phyloP scores from a whole-genome alignment of 2,888 invertebrate genomes.

The Mythimna impura region DNA sequence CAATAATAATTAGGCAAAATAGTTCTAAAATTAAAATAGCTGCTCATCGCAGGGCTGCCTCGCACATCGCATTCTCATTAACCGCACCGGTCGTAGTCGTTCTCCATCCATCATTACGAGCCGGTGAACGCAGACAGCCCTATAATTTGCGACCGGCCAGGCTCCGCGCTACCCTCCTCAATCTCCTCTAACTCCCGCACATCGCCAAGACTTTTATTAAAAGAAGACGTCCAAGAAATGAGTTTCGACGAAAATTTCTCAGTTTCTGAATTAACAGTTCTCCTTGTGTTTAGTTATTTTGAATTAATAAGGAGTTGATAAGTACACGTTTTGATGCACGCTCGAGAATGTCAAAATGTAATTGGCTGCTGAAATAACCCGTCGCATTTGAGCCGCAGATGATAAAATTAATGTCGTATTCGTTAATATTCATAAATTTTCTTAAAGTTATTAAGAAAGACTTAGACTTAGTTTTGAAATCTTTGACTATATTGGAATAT shows the following conservation, averaged over 20 bases:
- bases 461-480: too few species aligned
- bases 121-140: conserved; percentile 82
- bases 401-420: conserved; percentile 41
- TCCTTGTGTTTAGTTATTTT: conserved; percentile 59
- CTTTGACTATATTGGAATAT: too few species aligned
- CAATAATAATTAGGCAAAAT: conserved; percentile 59
- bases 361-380: conserved; percentile 42
- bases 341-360: conserved; percentile 48
- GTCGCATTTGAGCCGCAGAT: conserved; percentile 27
- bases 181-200: conserved; percentile 65
- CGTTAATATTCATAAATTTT: conserved; percentile 6
- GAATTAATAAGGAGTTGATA: conserved; percentile 55
- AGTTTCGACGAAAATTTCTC: conserved; percentile 80
- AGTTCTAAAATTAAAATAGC: conserved; percentile 70
- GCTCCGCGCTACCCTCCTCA: conserved; percentile 62
- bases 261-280: conserved; percentile 73
- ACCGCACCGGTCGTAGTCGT: conserved; percentile 71
- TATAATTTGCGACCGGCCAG: conserved; percentile 83
- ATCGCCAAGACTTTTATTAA: conserved; percentile 77
- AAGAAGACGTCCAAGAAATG: conserved; percentile 83
- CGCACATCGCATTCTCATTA: conserved; percentile 81
- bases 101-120: conserved; percentile 86
- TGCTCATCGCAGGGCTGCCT: conserved; percentile 78
- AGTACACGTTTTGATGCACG: conserved; percentile 43
- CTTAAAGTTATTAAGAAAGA: not conserved